Evolutionary conservation across 1,140 invertebrate species (phyloP).

Genomic region (Plectrocnemia conspersa): DNA sequence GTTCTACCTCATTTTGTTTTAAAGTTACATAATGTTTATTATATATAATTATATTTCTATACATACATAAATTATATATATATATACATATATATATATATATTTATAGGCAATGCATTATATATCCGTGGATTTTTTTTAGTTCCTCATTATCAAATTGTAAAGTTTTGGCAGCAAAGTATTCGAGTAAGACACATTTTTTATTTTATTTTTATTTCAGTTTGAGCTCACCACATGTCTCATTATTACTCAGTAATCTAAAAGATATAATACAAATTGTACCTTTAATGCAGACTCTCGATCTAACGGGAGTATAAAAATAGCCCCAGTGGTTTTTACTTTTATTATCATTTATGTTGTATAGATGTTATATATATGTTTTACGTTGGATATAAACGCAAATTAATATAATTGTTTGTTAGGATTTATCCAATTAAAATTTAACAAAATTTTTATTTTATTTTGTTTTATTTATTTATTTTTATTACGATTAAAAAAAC

Average conservation of each 20-base stretch:
- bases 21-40: constrained; percentile 5
- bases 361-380: constrained; percentile 56
- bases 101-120: constrained; percentile 35
- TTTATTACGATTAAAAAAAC: too few relatives aligned
- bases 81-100: constrained; percentile 27
- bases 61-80: constrained; percentile 24
- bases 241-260: constrained; percentile 29
- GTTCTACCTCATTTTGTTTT: constrained; percentile 36
- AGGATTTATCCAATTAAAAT: constrained; percentile 55
- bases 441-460: constrained; percentile 48
- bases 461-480: constrained; percentile 42
- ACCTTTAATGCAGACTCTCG: constrained; percentile 47
- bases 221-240: constrained; percentile 34
- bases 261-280: constrained; percentile 37
- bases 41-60: constrained; percentile 30
- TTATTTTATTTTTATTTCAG: too few relatives aligned
- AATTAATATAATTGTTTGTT: constrained; percentile 54
- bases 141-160: constrained; percentile 34
- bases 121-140: constrained; percentile 35
- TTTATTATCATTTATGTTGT: constrained; percentile 52
- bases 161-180: constrained; percentile 35
- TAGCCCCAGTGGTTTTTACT: constrained; percentile 42
- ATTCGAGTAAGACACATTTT: constrained; percentile 32
- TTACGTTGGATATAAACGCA: constrained; percentile 47
- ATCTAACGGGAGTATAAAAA: constrained; percentile 48